Base-by-base conservation (phyloP, 2,797 vertebrate genomes). In the Thamnophis elegans region DNA sequence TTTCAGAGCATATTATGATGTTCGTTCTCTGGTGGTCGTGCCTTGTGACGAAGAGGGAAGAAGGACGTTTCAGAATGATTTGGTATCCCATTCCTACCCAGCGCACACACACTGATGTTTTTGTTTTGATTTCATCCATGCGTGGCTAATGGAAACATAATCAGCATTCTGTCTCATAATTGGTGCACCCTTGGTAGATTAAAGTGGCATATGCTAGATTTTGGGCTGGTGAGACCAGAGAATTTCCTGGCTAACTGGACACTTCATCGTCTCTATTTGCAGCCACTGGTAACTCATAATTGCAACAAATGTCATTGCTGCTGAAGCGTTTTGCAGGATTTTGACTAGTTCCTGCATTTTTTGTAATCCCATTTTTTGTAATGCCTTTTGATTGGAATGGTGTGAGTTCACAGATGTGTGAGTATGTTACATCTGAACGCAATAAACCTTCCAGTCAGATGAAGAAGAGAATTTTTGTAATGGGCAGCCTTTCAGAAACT, bases 381-480 rank as follows among this genome's bases (percentile, higher is more conserved):
- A n/a, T n/a, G n/a, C n/a, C 85, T 0, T 94, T 95, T 94, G 0
- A 78, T 95, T 92, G 78, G 85, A 82, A 20, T 47, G 91, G 32
- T 87, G 36, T 11, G 89, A 14, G 13, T 94, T 92, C 89, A 89
- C 89, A 91, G 62, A 92, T 92, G 85, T 93, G 93, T 90, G 87
- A 42, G 16, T 60, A 42, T 26, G 90, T 36, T 93, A 93, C 14
- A 90, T 92, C n/a, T 86, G 42, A 94, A 92, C 56, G 28, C 4
- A 91, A n/a, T 94, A 93, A 94, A 89, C 9, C 88, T 90, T 73
- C 90, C 51, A 42, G 22, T 68, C 20, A 65, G 16, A 94, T 85
- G 56, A 2, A 92, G 78, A 91, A 94, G 92, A 5, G 32, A 92
- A 25, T 32, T 0, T 0, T 92, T 93, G 36, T 55, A 93, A 65